Evolutionary conservation across 2,888 invertebrate genomes (phyloP), one percentile per base, ranked within the genome.

Genomic region (Malacosoma neustria): DNA sequence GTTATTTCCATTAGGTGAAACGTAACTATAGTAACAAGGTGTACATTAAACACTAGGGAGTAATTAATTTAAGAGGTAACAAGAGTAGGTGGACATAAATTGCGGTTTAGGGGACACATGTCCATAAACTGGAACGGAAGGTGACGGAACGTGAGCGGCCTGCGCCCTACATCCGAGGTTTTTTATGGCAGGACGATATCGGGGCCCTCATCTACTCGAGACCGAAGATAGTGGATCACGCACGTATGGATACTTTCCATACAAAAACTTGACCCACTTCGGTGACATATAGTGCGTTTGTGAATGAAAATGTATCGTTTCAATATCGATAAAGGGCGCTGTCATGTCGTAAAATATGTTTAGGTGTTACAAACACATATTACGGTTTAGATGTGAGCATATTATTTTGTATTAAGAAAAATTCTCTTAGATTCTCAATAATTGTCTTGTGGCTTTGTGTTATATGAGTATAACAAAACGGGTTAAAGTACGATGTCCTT

Each of bases 111-210:
- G 64, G 66, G 72, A 74, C 75, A 70, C 51, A 43, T 59, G 69
- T 65, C 64, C 68, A 73, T 76, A 79, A 79, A 80, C 56, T 72
- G 62, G 69, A 66, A 57, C 66, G 67, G 57, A 67, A 72, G 72
- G 77, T 76, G 75, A 75, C 60, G 62, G 64, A 58, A 66, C 69
- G 68, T 61, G 61, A 55, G 57, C 61, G 53, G 59, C 52, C 59
- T 65, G 66, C 56, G 77, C 61, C 76, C 81, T 69, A 80, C 65
- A 72, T 76, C 64, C 65, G 63, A 59, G 53, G 58, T 71, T 80
- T 80, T 84, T 84, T 84, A 81, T 74, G 72, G 69, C 66, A 71
- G 75, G 72, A 71, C 72, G 65, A 64, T 81, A 82, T 82, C 80
- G 69, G 72, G 54, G 63, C 69, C 63, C 69, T 68, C 72, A 75